These are phyloP conservation scores for Achatina immaculata DNA, from an alignment of 1,140 invertebrate species.

Conservation along the genomic window DNA sequence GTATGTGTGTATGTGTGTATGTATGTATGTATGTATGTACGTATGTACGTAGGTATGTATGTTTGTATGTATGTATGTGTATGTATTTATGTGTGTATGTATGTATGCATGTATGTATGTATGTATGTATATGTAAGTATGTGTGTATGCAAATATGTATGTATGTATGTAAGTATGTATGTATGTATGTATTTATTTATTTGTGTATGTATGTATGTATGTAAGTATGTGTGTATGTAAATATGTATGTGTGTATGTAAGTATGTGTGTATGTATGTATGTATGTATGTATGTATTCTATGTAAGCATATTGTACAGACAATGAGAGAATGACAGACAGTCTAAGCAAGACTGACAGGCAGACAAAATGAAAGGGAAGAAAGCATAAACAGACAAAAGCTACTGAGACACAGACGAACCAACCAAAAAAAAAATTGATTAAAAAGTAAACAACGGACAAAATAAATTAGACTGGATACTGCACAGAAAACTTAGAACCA, in stretches of 20 bases:
- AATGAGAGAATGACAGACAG: no score
- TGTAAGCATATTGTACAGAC: no score
- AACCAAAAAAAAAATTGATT: no score
- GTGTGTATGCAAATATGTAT: slow-evolving; percentile 9
- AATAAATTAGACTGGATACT: no score
- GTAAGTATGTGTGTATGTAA: slow-evolving; percentile 19
- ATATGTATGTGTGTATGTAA: background rate
- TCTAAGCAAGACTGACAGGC: no score
- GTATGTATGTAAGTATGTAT: slow-evolving; percentile 19
- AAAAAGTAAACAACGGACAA: no score
- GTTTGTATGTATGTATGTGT: no score
- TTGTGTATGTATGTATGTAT: slow-evolving; percentile 6
- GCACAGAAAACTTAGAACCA: no score
- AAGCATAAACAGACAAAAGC: no score
- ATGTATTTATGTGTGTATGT: background rate
- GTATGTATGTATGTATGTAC: slow-evolving; percentile 4
- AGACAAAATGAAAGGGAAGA: no score
- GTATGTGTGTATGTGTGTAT: background rate
- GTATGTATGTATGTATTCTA: slow-evolving; percentile 16
- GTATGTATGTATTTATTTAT: no score
- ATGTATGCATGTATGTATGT: background rate
- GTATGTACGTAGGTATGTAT: background rate
- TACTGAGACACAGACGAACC: no score
- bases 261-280: slow-evolving; percentile 25
- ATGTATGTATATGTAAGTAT: background rate